Base-by-base conservation (phyloP, 2,797 vertebrate genomes). In the Spinus pinus region DNA sequence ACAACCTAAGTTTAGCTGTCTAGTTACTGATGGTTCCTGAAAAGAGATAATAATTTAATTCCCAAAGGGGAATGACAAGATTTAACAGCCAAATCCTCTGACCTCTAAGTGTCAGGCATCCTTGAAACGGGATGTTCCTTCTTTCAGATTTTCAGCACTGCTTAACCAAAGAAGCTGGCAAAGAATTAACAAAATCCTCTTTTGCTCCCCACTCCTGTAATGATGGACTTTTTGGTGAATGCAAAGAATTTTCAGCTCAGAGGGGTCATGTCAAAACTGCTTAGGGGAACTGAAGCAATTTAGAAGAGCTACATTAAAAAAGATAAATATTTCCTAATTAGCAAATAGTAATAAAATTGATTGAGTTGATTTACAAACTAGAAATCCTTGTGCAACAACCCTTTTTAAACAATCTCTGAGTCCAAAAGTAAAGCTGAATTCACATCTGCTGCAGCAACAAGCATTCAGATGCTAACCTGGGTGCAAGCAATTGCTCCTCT, bases 321-420 rank as follows among this genome's bases (percentile, higher is more conserved):
- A 5, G 0, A 46, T n/a, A 8, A 54, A 44, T 0, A 1, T 17
- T 56, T 84, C 47, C 53, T 46, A 30, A 57, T 57, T 49, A 73
- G 27, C 50, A 94, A 78, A n/a, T 23, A 64, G 2, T 49, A 66
- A n/a, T 15, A 33, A 70, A 85, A 67, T 18, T 23, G 24, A 35
- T 2, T 1, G 0, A 89, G 46, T 15, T 82, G 24, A 75, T 46
- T 49, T 33, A 71, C 0, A 2, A 81, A 33, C 14, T 6, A 54
- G 5, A 83, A 77, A 51, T 18, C 42, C 72, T 70, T 21, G 15
- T 10, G 42, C 4, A 6, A 67, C 1, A 2, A 50, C 3, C 4
- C 6, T n/a, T 77, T 88, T 33, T 31, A 56, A 90, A 35, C 49
- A 77, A 30, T 1, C 7, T 62, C 28, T 31, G 31, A 56, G 28